These are phyloP conservation scores for Tachina grossa DNA, from an alignment of 2,888 invertebrate genomes.

Conservation along the genomic window DNA sequence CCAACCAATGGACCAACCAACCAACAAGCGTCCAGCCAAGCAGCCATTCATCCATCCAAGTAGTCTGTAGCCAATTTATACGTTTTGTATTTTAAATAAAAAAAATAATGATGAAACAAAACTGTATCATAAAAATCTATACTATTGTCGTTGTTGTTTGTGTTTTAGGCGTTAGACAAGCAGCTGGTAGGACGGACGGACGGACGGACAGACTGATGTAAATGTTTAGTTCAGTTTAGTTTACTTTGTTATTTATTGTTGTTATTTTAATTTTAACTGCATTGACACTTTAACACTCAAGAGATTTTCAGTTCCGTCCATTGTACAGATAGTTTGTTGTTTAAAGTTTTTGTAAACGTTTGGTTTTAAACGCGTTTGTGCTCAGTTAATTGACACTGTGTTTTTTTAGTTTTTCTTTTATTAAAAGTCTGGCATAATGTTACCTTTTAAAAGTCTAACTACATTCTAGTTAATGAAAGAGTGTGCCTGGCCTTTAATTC, in stretches of 20 bases:
- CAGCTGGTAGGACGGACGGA: neutral
- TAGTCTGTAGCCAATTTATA: slow-evolving; percentile 43
- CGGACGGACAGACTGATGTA: slow-evolving; percentile 49
- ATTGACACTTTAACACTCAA: slow-evolving; percentile 70
- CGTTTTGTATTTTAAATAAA: neutral
- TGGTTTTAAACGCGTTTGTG: slow-evolving; percentile 55
- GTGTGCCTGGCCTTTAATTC: neutral
- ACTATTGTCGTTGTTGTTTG: slow-evolving; percentile 17
- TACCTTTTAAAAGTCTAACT: slow-evolving; percentile 1
- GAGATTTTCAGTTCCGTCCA: slow-evolving; percentile 60
- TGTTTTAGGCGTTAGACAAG: slow-evolving; percentile 20
- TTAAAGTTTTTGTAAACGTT: slow-evolving; percentile 33
- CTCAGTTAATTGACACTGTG: slow-evolving; percentile 66
- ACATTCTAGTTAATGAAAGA: slow-evolving; percentile 10
- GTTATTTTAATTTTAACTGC: slow-evolving; percentile 58
- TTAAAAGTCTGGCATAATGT: neutral
- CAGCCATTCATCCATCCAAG: slow-evolving; percentile 37
- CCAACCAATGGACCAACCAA: slow-evolving; percentile 19
- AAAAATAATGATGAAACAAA: slow-evolving; percentile 13
- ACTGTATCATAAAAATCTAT: slow-evolving; percentile 50
- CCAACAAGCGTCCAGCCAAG: neutral
- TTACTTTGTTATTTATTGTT: slow-evolving; percentile 40
- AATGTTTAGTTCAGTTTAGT: slow-evolving; percentile 59
- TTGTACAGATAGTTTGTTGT: slow-evolving; percentile 41
- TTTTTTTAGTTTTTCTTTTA: slow-evolving; percentile 19